phyloP scores from a whole-genome alignment of 2,797 vertebrate genomes.

The Sylvia borin region DNA sequence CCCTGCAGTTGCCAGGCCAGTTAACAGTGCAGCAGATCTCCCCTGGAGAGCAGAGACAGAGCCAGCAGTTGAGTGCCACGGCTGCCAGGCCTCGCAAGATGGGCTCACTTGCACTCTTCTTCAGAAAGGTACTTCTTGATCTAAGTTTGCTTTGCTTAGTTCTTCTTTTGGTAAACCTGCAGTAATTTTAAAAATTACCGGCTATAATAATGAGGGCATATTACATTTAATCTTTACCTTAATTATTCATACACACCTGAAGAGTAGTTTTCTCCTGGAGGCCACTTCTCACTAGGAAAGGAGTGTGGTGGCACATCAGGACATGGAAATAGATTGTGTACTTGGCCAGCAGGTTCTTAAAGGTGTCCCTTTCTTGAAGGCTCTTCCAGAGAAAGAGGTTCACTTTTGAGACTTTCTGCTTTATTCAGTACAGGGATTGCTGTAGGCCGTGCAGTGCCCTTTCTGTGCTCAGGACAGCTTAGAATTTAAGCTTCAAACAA shows the following conservation, averaged over 20 bases:
- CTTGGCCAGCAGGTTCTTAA: not conserved
- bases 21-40: slow-evolving; percentile 70
- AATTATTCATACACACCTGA: not conserved
- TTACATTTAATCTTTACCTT: not conserved
- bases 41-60: slow-evolving; percentile 67
- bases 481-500: not conserved
- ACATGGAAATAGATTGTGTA: not conserved
- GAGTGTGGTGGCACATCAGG: too few species aligned
- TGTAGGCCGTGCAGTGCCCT: not conserved
- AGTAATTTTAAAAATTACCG: not conserved
- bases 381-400: not conserved
- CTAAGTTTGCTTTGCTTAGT: not conserved
- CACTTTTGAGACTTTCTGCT: not conserved
- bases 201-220: not conserved
- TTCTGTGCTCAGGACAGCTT: not conserved
- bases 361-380: not conserved
- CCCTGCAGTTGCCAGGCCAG: slow-evolving; percentile 76
- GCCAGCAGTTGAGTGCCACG: not conserved
- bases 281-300: not conserved
- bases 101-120: slow-evolving; percentile 87
- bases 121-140: slow-evolving; percentile 83
- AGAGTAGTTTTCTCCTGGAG: not conserved
- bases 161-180: not conserved
- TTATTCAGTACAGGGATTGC: not conserved
- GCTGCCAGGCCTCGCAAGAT: slow-evolving; percentile 72